Base-by-base conservation (phyloP, 2,888 invertebrate genomes). In the Branchipolynoe longqiensis region DNA sequence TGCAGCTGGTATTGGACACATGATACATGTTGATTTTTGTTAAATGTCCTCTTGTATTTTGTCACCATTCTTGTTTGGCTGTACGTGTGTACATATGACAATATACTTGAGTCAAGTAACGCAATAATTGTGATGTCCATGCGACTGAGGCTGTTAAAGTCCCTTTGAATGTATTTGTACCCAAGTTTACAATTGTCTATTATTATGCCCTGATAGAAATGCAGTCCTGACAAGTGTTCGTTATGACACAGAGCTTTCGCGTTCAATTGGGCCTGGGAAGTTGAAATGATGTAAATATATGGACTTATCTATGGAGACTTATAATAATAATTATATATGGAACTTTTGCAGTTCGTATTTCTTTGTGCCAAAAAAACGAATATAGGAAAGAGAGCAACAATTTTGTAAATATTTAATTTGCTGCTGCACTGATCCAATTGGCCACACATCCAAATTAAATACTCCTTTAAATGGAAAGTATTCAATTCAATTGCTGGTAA, bases 321-420 rank as follows among this genome's bases (percentile, higher is more conserved):
- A 18, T 69, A 69, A 36, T 18, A 48, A 48, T 8, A 48, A 8
- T 48, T 48, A 12, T 38, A 38, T 14, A 14, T 38, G 69, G 69
- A 69, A 69, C 38, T 69, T 69, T 69, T 69, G 69, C 69, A 38
- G 38, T 69, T 69, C 69, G 38, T 69, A 69, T 69, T 69, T 69
- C 69, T 69, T 69, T 69, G 69, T 69, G 69, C 69, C 69, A 69
- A 69, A 62, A 62, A 62, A n/a, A 31, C 31, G 33, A 58, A 8
- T 48, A 12, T 18, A 48, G n/a, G n/a, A n/a, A n/a, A n/a, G n/a
- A n/a, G n/a, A n/a, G n/a, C n/a, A 38, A 69, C n/a, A 33, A n/a
- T 69, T 69, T 14, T 69, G 69, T 28, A 62, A 4, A 62, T 62
- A 25, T 31, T 28, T 25, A 25, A 62, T n/a, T 31, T 69, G 69